Conservation (phyloP, 2,113 vertebrate species). For the Xiphophorus couchianus region DNA sequence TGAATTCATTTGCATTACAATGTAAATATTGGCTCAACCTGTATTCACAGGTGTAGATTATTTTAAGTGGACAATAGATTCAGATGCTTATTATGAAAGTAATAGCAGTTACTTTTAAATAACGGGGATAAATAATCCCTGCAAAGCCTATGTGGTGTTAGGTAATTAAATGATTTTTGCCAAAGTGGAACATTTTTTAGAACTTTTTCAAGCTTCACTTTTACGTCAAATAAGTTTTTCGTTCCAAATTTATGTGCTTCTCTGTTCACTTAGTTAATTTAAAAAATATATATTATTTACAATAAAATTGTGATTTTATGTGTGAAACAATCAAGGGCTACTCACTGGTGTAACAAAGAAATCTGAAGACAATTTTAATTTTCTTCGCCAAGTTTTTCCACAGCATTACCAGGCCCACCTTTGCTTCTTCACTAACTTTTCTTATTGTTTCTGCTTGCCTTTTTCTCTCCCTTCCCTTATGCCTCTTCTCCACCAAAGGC, state of each 20-base stretch:
- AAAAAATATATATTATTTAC: background rate
- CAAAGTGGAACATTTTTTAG: slow-evolving; percentile 41
- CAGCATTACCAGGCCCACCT: slow-evolving; percentile 56
- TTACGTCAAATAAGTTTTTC: background rate
- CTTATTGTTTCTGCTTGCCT: slow-evolving; percentile 81
- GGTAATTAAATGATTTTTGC: slow-evolving; percentile 50
- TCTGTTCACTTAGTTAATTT: no score
- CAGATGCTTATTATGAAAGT: slow-evolving; percentile 11
- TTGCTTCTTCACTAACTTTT: slow-evolving; percentile 38
- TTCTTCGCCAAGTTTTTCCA: slow-evolving; percentile 63
- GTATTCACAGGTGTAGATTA: background rate
- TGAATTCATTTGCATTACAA: slow-evolving; percentile 1
- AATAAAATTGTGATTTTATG: slow-evolving; percentile 42
- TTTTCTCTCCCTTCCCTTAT: slow-evolving; percentile 72
- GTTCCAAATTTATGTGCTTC: background rate
- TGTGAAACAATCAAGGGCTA: slow-evolving; percentile 26
- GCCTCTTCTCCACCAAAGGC: slow-evolving; percentile 74
- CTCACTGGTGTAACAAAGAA: slow-evolving; percentile 47
- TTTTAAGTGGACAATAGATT: slow-evolving; percentile 9
- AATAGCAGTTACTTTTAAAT: slow-evolving; percentile 30
- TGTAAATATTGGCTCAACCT: slow-evolving; percentile 6
- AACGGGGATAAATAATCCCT: slow-evolving; percentile 51
- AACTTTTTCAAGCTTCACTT: slow-evolving; percentile 9
- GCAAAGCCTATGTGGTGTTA: slow-evolving; percentile 47
- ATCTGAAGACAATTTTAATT: slow-evolving; percentile 41